phyloP scores from a whole-genome alignment of 1,140 invertebrate species.

The Bombus picipes region DNA sequence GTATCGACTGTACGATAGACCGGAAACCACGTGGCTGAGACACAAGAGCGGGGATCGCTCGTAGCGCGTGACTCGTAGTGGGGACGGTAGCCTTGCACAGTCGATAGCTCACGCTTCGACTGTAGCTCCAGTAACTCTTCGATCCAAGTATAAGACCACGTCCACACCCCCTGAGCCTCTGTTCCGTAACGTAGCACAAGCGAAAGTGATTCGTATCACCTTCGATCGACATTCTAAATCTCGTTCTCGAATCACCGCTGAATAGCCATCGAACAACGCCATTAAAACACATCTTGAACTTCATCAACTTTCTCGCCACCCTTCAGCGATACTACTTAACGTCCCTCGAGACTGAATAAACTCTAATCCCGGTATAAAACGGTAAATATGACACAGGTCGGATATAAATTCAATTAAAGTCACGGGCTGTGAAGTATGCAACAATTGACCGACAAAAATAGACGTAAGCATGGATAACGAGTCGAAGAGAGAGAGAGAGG shows the following conservation, averaged over 20 bases:
- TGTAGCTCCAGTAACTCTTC: background rate
- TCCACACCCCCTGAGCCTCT: background rate
- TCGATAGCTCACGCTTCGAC: background rate
- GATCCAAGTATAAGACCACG: background rate
- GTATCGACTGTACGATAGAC: background rate
- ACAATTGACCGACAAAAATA: slow-evolving; percentile 27
- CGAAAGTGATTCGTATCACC: background rate
- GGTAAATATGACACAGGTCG: background rate
- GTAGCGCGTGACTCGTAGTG: background rate
- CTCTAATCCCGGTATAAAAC: background rate
- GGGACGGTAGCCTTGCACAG: background rate
- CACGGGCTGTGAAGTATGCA: no score
- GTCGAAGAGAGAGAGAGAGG: no score
- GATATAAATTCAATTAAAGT: slow-evolving; percentile 29
- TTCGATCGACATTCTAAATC: background rate
- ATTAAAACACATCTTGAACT: background rate
- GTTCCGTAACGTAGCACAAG: background rate
- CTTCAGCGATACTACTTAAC: background rate
- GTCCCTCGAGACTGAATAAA: background rate
- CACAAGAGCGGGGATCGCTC: background rate
- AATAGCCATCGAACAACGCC: background rate
- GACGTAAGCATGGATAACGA: background rate
- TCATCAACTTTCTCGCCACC: background rate
- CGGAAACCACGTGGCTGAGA: background rate
- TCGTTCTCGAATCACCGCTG: background rate